These are phyloP conservation scores for Struthio camelus DNA, from an alignment of 2,113 vertebrate species.

Conservation along the genomic window DNA sequence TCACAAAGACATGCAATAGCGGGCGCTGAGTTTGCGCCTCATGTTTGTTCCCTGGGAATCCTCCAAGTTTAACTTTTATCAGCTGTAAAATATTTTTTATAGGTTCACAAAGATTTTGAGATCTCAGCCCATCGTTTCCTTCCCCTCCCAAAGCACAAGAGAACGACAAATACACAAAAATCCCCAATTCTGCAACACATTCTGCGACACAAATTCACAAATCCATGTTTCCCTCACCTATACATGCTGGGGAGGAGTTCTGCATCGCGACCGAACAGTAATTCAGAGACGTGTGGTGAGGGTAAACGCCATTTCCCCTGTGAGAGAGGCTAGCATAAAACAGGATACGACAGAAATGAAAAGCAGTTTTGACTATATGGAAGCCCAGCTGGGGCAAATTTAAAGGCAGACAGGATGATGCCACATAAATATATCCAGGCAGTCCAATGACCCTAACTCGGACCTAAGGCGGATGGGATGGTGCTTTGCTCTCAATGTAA, in stretches of 20 bases:
- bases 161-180: neutral
- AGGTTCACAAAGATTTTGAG: neutral
- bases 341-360: neutral
- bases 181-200: too few species aligned
- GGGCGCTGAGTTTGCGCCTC: neutral
- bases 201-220: too few species aligned
- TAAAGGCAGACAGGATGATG: neutral
- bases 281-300: neutral
- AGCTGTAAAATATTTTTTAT: neutral
- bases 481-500: neutral
- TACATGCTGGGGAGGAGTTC: neutral
- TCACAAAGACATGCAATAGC: neutral
- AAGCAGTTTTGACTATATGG: neutral
- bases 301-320: neutral
- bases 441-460: neutral
- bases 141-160: neutral
- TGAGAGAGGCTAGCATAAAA: neutral
- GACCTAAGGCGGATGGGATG: neutral
- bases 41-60: neutral
- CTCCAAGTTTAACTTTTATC: constrained; percentile 13
- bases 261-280: neutral
- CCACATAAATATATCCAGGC: neutral
- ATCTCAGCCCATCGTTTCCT: neutral
- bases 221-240: neutral
- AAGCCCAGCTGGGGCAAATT: neutral